Conservation (phyloP, 92 coral and sea anemone species). For the Chrysogorgia sp. region DNA sequence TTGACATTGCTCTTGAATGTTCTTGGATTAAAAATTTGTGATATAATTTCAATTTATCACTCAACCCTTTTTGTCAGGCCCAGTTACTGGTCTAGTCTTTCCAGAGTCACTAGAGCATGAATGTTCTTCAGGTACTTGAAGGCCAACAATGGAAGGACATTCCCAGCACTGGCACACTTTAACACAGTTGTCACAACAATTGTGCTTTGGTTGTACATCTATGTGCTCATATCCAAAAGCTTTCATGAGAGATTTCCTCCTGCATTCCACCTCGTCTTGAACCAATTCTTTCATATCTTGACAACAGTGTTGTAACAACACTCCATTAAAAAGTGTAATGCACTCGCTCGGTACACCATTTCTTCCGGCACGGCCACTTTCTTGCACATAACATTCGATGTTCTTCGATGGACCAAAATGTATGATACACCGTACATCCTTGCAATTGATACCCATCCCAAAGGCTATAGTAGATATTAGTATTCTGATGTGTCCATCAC, state of each 20-base stretch:
- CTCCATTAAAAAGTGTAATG: background rate
- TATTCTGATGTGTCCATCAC: constrained; percentile 2
- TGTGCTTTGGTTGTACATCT: background rate
- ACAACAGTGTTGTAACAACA: background rate
- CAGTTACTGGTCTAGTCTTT: too few relatives aligned
- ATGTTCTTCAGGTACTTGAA: background rate
- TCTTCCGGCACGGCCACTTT: constrained; percentile 14
- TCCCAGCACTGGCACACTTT: background rate
- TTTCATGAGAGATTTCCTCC: too few relatives aligned
- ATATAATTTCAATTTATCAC: too few relatives aligned
- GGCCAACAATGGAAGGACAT: background rate
- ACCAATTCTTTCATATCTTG: constrained; percentile 2
- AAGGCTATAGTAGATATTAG: background rate
- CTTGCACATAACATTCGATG: background rate
- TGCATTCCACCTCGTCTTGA: background rate
- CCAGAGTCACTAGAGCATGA: too few relatives aligned
- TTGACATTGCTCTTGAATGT: background rate
- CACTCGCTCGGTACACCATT: background rate
- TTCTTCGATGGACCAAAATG: constrained; percentile 6
- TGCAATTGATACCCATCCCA: background rate
- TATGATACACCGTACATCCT: background rate
- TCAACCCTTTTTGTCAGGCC: too few relatives aligned
- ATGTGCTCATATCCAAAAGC: too few relatives aligned
- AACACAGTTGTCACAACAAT: constrained; percentile 4
- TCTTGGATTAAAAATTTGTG: background rate